These are phyloP conservation scores for Labeo rohita DNA, from an alignment of 2,113 vertebrate genomes.

Conservation along the genomic window DNA sequence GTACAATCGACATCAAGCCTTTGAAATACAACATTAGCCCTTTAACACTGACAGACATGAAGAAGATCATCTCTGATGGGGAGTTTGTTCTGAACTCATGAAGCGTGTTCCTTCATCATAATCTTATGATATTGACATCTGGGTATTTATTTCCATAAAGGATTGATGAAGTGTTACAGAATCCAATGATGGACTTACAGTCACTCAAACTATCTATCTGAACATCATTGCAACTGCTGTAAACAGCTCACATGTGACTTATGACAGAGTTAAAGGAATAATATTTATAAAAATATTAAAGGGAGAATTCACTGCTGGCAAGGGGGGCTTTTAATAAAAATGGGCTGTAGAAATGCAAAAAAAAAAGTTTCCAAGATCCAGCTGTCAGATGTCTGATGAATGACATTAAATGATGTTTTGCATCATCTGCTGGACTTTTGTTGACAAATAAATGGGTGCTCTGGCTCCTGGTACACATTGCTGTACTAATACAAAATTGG, in stretches of 20 bases:
- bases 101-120: not conserved
- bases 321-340: not conserved
- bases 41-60: constrained; percentile 22
- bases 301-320: not conserved
- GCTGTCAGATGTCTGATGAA: not conserved
- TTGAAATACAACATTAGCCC: constrained; percentile 8
- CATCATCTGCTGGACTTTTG: not conserved
- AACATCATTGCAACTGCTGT: not conserved
- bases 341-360: not conserved
- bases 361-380: no score
- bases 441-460: not conserved
- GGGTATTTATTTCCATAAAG: not conserved
- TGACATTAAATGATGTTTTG: not conserved
- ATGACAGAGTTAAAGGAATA: not conserved
- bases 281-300: not conserved
- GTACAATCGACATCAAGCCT: constrained; percentile 37
- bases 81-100: constrained; percentile 27
- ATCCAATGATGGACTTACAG: not conserved
- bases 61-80: not conserved
- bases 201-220: not conserved
- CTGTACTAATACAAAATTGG: not conserved
- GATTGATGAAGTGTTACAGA: not conserved
- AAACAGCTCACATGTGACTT: not conserved
- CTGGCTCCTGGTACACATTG: not conserved
- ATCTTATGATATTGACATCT: not conserved